These are phyloP conservation scores for Tetragnatha versicolor DNA, from an alignment of 1,140 invertebrate genomes.

Conservation along the genomic window DNA sequence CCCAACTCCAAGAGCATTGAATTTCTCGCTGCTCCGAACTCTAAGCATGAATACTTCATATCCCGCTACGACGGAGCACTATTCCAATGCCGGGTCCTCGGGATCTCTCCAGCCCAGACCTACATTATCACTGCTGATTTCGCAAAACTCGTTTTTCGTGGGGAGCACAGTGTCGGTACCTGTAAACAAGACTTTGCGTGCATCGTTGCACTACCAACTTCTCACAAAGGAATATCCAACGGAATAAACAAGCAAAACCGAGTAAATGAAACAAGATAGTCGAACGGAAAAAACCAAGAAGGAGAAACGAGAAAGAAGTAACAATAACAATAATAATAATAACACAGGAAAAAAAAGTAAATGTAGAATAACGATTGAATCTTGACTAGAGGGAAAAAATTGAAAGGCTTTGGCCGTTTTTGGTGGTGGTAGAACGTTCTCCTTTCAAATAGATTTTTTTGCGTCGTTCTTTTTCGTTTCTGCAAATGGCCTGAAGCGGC, in stretches of 20 bases:
- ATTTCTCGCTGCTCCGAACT: no score
- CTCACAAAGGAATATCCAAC: constrained; percentile 6
- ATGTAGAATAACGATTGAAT: constrained; percentile 37
- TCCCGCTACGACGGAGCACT: no score
- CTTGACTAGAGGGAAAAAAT: constrained; percentile 18
- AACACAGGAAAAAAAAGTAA: constrained; percentile 7
- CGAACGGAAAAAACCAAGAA: not conserved
- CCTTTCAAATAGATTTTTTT: constrained; percentile 24
- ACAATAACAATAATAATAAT: not conserved
- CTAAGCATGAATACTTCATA: no score
- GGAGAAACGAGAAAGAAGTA: constrained; percentile 2
- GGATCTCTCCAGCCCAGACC: no score
- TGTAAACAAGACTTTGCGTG: constrained; percentile 15
- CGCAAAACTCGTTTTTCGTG: constrained; percentile 15
- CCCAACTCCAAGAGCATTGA: no score
- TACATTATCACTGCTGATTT: constrained; percentile 4
- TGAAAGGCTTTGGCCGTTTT: constrained; percentile 21
- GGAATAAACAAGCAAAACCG: no score
- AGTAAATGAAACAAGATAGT: no score
- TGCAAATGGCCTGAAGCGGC: constrained; percentile 5
- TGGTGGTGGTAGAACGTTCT: constrained; percentile 13
- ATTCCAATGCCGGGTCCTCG: no score
- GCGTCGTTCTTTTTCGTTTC: constrained; percentile 23
- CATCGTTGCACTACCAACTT: constrained; percentile 23
- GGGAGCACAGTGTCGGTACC: not conserved